Conservation (phyloP, 2,888 invertebrate genomes). For the Nemoura dubitans region DNA sequence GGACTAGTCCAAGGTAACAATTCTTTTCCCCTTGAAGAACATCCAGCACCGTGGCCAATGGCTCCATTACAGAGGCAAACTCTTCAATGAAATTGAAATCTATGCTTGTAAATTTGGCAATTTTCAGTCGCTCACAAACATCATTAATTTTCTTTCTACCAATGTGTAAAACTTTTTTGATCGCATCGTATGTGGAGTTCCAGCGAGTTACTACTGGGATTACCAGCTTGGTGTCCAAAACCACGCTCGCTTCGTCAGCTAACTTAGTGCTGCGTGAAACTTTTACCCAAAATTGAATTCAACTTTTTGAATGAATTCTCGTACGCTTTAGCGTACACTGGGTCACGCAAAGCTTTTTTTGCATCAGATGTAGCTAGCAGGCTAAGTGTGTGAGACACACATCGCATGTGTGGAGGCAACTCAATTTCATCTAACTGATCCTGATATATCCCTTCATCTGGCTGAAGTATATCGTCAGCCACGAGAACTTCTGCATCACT, state of each 20-base stretch:
- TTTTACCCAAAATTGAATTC: conserved; percentile 42
- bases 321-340: conserved; percentile 39
- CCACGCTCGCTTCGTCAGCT: conserved; percentile 41
- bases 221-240: conserved; percentile 39
- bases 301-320: conserved; percentile 39
- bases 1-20: conserved; percentile 45
- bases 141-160: conserved; percentile 30
- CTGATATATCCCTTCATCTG: neutral
- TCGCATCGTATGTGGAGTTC: conserved; percentile 45
- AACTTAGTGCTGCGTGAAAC: conserved; percentile 43
- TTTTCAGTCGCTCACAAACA: conserved; percentile 44
- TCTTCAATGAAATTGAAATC: conserved; percentile 46
- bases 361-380: conserved; percentile 46
- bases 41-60: conserved; percentile 42
- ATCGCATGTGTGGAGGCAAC: conserved; percentile 44
- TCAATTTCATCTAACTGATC: conserved; percentile 41
- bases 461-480: neutral
- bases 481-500: neutral
- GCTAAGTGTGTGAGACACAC: conserved; percentile 45
- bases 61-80: conserved; percentile 41
- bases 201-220: conserved; percentile 45
- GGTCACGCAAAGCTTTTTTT: conserved; percentile 32
- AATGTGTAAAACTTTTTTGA: conserved; percentile 34
- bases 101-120: conserved; percentile 41
- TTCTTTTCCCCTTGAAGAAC: conserved; percentile 47